Conservation (phyloP, 2,113 vertebrate species). For the Callopanchax toddi region DNA sequence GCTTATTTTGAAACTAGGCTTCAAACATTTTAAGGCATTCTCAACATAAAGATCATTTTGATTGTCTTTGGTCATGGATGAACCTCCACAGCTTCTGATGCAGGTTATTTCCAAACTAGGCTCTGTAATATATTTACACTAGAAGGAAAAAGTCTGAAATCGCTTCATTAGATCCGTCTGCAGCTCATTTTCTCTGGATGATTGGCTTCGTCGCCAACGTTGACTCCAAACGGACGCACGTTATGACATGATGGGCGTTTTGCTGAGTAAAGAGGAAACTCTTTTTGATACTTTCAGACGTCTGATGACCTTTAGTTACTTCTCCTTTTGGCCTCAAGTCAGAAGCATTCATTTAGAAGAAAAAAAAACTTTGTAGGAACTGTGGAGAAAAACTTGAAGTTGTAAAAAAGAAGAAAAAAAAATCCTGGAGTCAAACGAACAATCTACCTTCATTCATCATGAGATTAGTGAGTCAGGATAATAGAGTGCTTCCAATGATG, state of each 20-base stretch:
- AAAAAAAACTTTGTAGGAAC: constrained; percentile 9
- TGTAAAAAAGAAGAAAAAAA: constrained; percentile 6
- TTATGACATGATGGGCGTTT: not conserved
- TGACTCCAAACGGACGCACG: not conserved
- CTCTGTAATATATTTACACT: constrained; percentile 63
- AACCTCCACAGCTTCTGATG: constrained; percentile 66
- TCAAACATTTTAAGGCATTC: constrained; percentile 73
- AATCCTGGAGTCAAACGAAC: constrained; percentile 19
- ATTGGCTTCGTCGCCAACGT: constrained; percentile 6
- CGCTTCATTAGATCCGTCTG: constrained; percentile 11
- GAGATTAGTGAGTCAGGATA: constrained; percentile 27
- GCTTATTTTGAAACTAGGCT: constrained; percentile 52
- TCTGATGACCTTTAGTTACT: not conserved
- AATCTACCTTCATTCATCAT: constrained; percentile 23
- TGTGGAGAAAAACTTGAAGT: not conserved
- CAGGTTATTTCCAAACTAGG: constrained; percentile 56
- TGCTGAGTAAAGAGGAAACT: constrained; percentile 21
- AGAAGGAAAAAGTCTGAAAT: constrained; percentile 28
- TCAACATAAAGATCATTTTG: constrained; percentile 47
- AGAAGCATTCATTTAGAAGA: constrained; percentile 1
- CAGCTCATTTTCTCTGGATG: constrained; percentile 11
- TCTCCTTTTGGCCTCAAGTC: constrained; percentile 38
- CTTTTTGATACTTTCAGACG: constrained; percentile 2
- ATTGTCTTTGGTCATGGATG: constrained; percentile 77
- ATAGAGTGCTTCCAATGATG: constrained; percentile 26